Evolutionary conservation across 2,888 invertebrate genomes (phyloP), one percentile per base, ranked within the genome.

Genomic region (Lasioglossum leucozonium): DNA sequence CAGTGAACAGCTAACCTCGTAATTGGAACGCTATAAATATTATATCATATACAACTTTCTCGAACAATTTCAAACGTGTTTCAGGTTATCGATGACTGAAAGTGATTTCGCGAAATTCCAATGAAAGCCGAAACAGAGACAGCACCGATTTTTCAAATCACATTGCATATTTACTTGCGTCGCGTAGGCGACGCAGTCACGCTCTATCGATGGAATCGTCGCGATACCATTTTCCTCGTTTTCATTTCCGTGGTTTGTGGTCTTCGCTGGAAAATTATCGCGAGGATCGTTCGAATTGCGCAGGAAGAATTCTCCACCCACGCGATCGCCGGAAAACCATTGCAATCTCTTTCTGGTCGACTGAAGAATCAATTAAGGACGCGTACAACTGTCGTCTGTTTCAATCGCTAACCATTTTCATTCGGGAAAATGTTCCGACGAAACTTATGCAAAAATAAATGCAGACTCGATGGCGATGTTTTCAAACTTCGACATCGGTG

Each of bases 321-420:
- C 88, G 83, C 88, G 37, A 65, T 72, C 77, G 37, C 42, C 79
- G 82, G 76, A 77, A 58, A 86, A 88, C 81, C 79, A 72, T 62
- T 76, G 80, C 79, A 72, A 55, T 84, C 77, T 72, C 76, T 80
- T 80, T 81, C 78, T 80, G 58, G 67, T 62, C 75, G 62, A 77
- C 81, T 72, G 77, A 71, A 88, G 81, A 85, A 69, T 78, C 65
- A 80, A 79, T 82, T 81, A 81, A 73, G 69, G 69, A 71, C 77
- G 73, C 84, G 65, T 79, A 71, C 72, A 73, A 73, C 69, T 37
- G 10, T 69, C 76, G 76, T 67, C 65, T 55, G 67, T 72, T 26
- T 65, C 69, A 44, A 5, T 26, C 40, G 37, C n/a, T 30, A 51
- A 55, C 76, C 81, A 74, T 76, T 76, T 79, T 58, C 72, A 77